Conservation (phyloP, 1,140 invertebrate species). For the Periplaneta americana region DNA sequence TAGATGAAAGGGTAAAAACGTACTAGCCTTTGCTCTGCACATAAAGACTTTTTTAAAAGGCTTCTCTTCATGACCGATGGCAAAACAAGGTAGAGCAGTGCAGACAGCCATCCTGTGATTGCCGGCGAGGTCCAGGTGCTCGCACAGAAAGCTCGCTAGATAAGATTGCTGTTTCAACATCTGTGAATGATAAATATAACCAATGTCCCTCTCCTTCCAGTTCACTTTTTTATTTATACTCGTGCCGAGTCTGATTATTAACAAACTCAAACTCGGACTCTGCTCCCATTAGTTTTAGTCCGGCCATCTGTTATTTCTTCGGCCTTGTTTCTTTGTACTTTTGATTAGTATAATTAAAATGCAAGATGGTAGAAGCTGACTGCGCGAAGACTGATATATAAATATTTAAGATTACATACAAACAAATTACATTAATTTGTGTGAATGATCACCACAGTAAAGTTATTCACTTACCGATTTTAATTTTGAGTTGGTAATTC, state of each 20-base stretch:
- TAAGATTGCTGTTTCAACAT: neutral
- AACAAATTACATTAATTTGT: too few relatives aligned
- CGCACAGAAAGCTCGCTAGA: neutral
- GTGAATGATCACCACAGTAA: too few relatives aligned
- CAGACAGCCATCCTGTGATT: neutral
- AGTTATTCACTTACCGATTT: too few relatives aligned
- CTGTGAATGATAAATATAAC: neutral
- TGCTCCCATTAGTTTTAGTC: neutral
- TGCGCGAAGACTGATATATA: too few relatives aligned
- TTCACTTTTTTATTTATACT: neutral
- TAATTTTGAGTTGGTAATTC: too few relatives aligned
- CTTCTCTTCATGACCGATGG: neutral
- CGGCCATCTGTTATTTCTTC: neutral
- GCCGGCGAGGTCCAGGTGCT: neutral
- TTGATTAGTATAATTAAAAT: too few relatives aligned
- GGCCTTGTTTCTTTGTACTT: neutral
- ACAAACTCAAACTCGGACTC: neutral
- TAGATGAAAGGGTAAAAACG: neutral
- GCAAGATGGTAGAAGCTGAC: too few relatives aligned
- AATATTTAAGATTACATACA: too few relatives aligned
- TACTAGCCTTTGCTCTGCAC: neutral
- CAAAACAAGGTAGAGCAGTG: neutral
- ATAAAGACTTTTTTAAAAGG: neutral
- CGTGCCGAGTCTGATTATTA: too few relatives aligned
- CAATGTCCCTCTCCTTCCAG: neutral